Percentiles rank a stretch among this genome's conserved stretches.
Conservation (phyloP, 2,888 invertebrate genomes). For the Rotaria socialis region DNA sequence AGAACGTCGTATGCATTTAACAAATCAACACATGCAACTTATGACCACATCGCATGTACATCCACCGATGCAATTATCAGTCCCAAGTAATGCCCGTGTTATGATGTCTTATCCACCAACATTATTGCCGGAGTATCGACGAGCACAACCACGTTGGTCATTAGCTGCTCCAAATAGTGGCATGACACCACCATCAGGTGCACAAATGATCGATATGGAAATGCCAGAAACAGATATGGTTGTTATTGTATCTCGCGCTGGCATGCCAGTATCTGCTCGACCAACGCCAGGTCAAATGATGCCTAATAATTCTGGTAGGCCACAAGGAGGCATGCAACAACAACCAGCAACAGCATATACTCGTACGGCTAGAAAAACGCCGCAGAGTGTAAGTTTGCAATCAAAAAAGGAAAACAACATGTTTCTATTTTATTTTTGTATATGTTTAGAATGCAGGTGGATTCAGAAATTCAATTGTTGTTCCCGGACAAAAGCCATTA, state of each 20-base stretch:
- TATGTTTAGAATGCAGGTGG: background rate
- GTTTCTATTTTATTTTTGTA: background rate
- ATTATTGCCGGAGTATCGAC: background rate
- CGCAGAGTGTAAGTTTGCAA: background rate
- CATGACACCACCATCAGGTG: background rate
- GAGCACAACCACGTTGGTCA: slow-evolving; percentile 15
- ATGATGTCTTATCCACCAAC: background rate
- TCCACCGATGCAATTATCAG: slow-evolving; percentile 36
- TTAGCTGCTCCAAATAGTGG: background rate
- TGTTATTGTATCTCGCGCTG: background rate
- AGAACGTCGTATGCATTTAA: slow-evolving; percentile 76
- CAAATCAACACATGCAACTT: slow-evolving; percentile 45
- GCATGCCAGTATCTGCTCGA: background rate
- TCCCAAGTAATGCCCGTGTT: background rate
- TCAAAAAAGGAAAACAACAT: background rate
- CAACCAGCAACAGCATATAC: background rate
- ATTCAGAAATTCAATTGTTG: slow-evolving; percentile 34
- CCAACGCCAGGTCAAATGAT: slow-evolving; percentile 30
- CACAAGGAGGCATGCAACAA: background rate
- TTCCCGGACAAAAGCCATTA: slow-evolving; percentile 45
- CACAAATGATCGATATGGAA: background rate
- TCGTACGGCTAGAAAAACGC: slow-evolving; percentile 25
- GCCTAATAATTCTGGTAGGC: background rate
- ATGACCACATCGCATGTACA: slow-evolving; percentile 39
- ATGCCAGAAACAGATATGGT: background rate